phyloP scores from a whole-genome alignment of 2,888 invertebrate genomes.

The Thumatha senex region DNA sequence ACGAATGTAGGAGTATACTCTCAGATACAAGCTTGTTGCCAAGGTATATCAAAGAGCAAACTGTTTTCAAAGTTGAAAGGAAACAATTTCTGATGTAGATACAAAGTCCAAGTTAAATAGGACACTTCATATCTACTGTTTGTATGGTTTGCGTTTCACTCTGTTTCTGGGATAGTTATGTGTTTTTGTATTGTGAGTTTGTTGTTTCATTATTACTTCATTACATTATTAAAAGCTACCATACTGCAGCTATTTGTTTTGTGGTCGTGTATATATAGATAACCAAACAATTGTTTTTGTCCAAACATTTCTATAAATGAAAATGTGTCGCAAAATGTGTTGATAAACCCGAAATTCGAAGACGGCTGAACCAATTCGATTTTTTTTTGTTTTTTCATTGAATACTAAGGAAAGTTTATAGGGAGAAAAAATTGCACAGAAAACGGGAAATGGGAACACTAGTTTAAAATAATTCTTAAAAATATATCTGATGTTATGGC shows the following conservation, averaged over 20 bases:
- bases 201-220: conserved; percentile 25
- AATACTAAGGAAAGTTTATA: too few relatives aligned
- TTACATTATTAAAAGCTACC: conserved; percentile 11
- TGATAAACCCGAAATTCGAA: too few relatives aligned
- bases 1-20: conserved; percentile 17
- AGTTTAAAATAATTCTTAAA: too few relatives aligned
- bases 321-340: too few relatives aligned
- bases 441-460: too few relatives aligned
- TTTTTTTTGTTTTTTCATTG: too few relatives aligned
- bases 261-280: neutral
- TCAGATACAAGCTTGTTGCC: conserved; percentile 17
- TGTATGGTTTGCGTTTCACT: conserved; percentile 25
- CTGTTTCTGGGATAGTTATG: conserved; percentile 9
- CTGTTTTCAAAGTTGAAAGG: conserved; percentile 10
- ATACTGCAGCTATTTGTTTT: conserved; percentile 10
- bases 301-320: too few relatives aligned
- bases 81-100: conserved; percentile 15
- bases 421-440: too few relatives aligned
- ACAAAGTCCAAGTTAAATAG: conserved; percentile 25
- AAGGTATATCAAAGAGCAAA: conserved; percentile 10
- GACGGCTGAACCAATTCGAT: too few relatives aligned
- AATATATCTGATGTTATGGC: too few relatives aligned
- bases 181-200: conserved; percentile 20
- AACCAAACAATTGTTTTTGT: too few relatives aligned
- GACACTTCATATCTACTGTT: conserved; percentile 24